These are phyloP conservation scores for Sylvia atricapilla DNA, from an alignment of 2,113 vertebrate genomes.

Conservation along the genomic window DNA sequence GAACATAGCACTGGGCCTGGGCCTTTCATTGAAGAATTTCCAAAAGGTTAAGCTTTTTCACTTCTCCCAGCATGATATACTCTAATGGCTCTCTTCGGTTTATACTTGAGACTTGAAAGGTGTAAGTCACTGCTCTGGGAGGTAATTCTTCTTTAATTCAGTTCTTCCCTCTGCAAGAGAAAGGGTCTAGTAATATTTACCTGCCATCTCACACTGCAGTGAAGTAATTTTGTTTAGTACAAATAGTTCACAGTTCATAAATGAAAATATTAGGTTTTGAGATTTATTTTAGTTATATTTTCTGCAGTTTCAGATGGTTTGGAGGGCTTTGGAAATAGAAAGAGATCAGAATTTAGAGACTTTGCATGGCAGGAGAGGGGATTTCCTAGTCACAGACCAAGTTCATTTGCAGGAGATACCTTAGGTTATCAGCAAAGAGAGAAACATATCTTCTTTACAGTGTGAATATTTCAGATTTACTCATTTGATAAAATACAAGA, in stretches of 20 bases:
- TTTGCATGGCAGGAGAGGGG: neutral
- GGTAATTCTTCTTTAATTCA: neutral
- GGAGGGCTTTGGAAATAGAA: neutral
- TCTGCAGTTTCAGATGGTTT: neutral
- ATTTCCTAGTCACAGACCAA: neutral
- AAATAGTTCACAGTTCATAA: conserved; percentile 16
- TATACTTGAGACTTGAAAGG: neutral
- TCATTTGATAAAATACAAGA: neutral
- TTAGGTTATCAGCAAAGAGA: neutral
- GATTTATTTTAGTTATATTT: conserved; percentile 6
- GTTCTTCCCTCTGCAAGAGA: neutral
- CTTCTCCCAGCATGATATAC: neutral
- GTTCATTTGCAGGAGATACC: neutral
- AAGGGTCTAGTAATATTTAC: neutral
- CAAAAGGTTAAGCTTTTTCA: neutral
- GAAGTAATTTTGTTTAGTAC: neutral
- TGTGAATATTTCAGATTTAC: neutral
- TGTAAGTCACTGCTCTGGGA: neutral
- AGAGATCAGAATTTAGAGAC: neutral
- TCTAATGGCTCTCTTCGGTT: neutral
- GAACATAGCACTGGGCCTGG: neutral
- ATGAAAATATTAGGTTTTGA: neutral
- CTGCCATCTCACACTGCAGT: neutral
- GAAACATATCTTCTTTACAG: neutral
- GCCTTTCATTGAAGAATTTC: neutral